Base-by-base conservation (phyloP, 2,888 invertebrate genomes). In the Xylophagus ater region DNA sequence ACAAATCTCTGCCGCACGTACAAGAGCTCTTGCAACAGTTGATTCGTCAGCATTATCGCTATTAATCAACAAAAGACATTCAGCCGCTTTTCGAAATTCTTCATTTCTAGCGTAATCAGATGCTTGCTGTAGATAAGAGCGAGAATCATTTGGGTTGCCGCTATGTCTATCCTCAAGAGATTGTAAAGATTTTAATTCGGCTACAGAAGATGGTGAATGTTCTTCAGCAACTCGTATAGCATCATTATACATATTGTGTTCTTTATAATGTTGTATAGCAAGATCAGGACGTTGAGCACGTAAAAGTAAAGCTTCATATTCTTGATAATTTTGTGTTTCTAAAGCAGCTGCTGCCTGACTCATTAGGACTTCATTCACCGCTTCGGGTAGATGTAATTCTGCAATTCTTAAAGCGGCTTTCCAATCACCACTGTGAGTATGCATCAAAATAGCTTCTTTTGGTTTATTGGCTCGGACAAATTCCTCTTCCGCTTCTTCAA, bases 401-500 rank as follows among this genome's bases (percentile, higher is more conserved):
- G 96, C 96, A 9, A 97, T 74, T 33, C 80, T 70, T 38, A 93
- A 74, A 0, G 97, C 96, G 6, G 83, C 76, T 46, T 83, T 81
- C 82, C 93, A 93, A 51, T 92, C 84, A 15, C 83, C 81, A 10
- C 79, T 79, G 49, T 87, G 82, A 1, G 92, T 81, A 66, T 93
- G 90, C 97, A 98, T 96, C 40, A 89, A 74, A 4, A 96, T 86
- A 1, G 96, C 96, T 61, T 93, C 92, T 56, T 83, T 86, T 0
- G 92, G 80, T 50, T 87, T 88, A 18, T 74, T 78, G 1, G 93
- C 94, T 38, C 84, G 75, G 3, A 96, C 71, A 64, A 92, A 98
- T 51, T 93, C 87, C 76, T n/a, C n/a, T 60, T 96, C 94, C 0
- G 98, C 98, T 51, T 90, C 87, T 13, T 76, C 71, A 42, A 88